A percentile compares a stretch with the other conserved stretches of the same genome.
Evolutionary conservation across 2,113 vertebrate species (phyloP).

Genomic region (Pagrus major): DNA sequence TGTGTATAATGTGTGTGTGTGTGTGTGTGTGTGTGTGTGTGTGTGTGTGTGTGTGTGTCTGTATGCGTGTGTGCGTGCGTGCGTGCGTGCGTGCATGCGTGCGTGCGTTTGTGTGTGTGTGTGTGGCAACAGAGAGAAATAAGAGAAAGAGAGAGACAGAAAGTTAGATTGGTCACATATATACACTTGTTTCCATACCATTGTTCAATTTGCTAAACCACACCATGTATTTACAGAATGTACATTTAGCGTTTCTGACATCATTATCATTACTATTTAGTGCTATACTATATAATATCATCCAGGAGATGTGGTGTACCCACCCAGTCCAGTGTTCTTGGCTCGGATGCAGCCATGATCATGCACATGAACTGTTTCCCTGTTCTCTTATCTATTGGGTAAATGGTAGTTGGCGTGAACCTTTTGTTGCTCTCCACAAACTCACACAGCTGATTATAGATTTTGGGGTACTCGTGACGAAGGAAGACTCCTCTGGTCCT

Average conservation of each 20-base stretch:
- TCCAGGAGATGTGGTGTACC: conserved; percentile 94
- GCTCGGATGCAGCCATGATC: conserved; percentile 98
- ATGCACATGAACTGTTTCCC: conserved; percentile 99
- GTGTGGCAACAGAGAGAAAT: conserved; percentile 40
- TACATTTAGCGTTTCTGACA: conserved; percentile 73
- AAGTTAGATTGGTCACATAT: conserved; percentile 35
- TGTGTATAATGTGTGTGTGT: conserved; percentile 31
- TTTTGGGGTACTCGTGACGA: conserved; percentile 93
- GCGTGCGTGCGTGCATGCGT: conserved; percentile 13
- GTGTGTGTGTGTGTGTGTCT: neutral
- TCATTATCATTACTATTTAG: conserved; percentile 65
- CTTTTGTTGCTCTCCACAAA: conserved; percentile 96
- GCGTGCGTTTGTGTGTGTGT: conserved; percentile 16
- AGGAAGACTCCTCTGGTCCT: conserved; percentile 95
- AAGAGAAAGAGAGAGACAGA: conserved; percentile 38
- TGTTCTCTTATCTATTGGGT: conserved; percentile 95
- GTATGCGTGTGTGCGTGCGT: neutral
- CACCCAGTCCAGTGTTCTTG: conserved; percentile 96
- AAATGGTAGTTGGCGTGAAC: conserved; percentile 97
- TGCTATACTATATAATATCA: conserved; percentile 90
- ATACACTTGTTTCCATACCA: conserved; percentile 44
- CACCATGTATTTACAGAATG: conserved; percentile 74
- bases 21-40: conserved; percentile 10
- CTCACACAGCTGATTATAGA: conserved; percentile 96
- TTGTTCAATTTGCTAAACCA: conserved; percentile 50